phyloP scores from a whole-genome alignment of 2,888 invertebrate genomes.

The Lumbricus terrestris region DNA sequence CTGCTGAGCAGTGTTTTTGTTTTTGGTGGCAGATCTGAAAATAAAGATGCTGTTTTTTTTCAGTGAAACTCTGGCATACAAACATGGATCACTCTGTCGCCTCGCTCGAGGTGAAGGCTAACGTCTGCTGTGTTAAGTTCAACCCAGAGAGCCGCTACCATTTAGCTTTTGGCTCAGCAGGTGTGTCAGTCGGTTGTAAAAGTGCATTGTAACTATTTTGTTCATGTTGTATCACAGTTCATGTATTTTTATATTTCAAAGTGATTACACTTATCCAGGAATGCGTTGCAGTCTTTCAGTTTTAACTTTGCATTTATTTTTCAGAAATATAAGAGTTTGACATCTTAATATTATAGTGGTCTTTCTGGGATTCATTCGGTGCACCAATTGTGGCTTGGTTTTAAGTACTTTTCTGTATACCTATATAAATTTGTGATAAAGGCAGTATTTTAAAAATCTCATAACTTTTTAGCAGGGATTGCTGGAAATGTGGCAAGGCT shows the following conservation, averaged over 20 bases:
- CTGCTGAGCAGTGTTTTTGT: background rate
- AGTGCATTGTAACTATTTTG: background rate
- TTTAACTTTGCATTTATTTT: background rate
- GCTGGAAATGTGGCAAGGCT: background rate
- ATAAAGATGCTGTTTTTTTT: constrained; percentile 27
- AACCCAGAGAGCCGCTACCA: constrained; percentile 81
- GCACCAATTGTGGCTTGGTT: background rate
- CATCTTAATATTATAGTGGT: background rate
- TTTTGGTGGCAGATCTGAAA: background rate
- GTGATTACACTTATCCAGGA: background rate
- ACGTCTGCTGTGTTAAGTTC: constrained; percentile 92
- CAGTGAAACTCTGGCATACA: constrained; percentile 87
- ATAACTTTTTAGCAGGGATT: too few species aligned
- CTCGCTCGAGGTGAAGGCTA: constrained; percentile 86
- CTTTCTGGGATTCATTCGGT: background rate
- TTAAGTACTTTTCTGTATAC: background rate
- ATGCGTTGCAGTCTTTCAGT: background rate
- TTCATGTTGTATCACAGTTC: background rate
- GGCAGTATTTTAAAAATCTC: background rate
- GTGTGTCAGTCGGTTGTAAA: constrained; percentile 43
- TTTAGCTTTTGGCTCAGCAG: constrained; percentile 89
- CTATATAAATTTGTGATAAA: background rate
- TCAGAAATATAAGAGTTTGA: background rate
- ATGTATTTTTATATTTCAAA: background rate
- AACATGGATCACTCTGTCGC: constrained; percentile 82